phyloP scores from a whole-genome alignment of 2,113 vertebrate species.

The Gulo gulo region DNA sequence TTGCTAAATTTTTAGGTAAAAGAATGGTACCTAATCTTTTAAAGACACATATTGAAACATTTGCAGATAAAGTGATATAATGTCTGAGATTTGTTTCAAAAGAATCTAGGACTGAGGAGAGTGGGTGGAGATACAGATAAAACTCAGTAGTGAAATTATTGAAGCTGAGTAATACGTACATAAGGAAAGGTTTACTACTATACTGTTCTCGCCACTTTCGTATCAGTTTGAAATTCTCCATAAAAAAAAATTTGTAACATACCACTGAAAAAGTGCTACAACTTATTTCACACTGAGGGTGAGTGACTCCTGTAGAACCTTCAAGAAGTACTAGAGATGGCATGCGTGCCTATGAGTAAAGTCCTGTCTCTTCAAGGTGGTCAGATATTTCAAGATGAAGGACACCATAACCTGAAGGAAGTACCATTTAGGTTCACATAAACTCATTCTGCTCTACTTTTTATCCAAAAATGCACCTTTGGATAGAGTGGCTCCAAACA shows the following conservation, averaged over 20 bases:
- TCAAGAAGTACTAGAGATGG: neutral
- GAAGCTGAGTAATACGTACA: neutral
- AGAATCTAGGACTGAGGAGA: neutral
- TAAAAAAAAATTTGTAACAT: neutral
- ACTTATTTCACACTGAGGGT: neutral
- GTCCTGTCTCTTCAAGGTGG: neutral
- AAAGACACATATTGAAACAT: neutral
- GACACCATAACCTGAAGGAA: neutral
- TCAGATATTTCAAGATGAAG: neutral
- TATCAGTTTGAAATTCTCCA: neutral
- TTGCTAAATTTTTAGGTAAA: neutral
- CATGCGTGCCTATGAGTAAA: neutral
- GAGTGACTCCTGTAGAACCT: neutral
- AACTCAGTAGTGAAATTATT: neutral
- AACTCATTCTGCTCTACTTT: constrained; percentile 6
- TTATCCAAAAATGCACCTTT: neutral
- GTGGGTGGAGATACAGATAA: neutral
- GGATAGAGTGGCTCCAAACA: neutral
- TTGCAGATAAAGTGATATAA: neutral
- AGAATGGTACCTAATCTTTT: neutral
- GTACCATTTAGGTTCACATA: neutral
- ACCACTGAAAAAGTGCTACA: neutral
- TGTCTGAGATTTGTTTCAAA: neutral
- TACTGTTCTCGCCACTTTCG: neutral
- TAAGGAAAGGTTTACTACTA: neutral